A percentile compares a stretch with the other conserved stretches of the same genome.
Evolutionary conservation across 2,888 invertebrate genomes (phyloP).

Genomic region (Dichetophora obliterata): DNA sequence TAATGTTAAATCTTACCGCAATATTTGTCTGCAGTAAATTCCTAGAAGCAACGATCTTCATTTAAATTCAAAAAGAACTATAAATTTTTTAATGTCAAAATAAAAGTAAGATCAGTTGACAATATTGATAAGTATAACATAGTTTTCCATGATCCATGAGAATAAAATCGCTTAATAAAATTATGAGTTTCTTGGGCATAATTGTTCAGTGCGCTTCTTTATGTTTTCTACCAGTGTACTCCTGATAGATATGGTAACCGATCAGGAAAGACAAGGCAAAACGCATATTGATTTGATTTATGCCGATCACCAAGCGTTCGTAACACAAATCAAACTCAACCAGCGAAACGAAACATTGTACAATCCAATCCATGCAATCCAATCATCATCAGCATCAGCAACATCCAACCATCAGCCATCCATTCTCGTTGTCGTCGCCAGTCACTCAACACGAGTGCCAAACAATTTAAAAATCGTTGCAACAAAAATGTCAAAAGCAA

Average conservation of each 20-base stretch:
- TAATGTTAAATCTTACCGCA: no score
- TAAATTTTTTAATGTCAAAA: no score
- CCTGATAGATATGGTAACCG: not conserved
- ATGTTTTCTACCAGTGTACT: constrained; percentile 15
- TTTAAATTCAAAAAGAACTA: no score
- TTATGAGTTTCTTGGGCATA: no score
- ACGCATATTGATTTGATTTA: constrained; percentile 64
- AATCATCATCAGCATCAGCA: constrained; percentile 39
- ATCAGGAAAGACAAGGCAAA: not conserved
- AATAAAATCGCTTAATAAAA: no score
- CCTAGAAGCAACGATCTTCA: no score
- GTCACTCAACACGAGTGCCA: constrained; percentile 27
- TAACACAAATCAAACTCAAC: constrained; percentile 63
- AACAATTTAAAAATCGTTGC: constrained; percentile 19
- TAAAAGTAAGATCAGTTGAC: no score
- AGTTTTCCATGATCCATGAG: no score
- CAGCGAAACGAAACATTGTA: constrained; percentile 64
- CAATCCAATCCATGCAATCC: constrained; percentile 45
- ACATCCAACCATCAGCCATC: constrained; percentile 28
- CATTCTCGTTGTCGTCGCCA: not conserved
- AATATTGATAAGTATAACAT: no score
- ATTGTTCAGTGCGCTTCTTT: no score
- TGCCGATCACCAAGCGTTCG: constrained; percentile 55
- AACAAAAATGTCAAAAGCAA: constrained; percentile 28
- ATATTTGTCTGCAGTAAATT: no score